These are phyloP conservation scores for Raphicerus campestris DNA, from an alignment of 2,113 vertebrate genomes.

Conservation along the genomic window DNA sequence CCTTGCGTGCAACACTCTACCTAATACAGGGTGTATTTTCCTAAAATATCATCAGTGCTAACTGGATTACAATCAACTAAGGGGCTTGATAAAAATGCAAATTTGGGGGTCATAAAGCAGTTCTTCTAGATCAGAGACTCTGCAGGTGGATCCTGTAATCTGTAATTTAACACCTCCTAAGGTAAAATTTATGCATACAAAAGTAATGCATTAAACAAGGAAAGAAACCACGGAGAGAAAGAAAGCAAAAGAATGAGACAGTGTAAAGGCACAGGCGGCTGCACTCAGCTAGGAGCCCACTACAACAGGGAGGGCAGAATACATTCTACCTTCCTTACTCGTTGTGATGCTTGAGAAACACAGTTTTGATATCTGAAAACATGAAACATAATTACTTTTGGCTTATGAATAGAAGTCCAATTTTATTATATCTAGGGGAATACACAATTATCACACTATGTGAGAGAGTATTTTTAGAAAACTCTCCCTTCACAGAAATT, in stretches of 20 bases:
- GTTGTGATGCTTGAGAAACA: background rate
- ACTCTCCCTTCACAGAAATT: background rate
- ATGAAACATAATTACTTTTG: background rate
- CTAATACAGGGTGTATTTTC: background rate
- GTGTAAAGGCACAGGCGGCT: background rate
- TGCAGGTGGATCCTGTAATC: background rate
- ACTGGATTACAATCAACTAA: background rate
- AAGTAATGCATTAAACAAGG: background rate
- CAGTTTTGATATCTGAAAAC: background rate
- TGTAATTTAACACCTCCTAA: background rate
- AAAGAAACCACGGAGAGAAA: fast-evolving
- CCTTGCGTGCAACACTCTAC: background rate
- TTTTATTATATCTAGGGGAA: background rate
- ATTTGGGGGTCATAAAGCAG: background rate
- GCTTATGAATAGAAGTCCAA: background rate
- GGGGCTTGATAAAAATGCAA: background rate
- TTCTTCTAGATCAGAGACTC: background rate
- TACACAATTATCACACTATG: background rate
- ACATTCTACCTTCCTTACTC: background rate
- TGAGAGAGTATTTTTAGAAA: background rate
- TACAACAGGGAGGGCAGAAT: background rate
- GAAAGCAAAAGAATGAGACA: fast-evolving
- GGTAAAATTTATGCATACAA: background rate
- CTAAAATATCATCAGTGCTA: background rate
- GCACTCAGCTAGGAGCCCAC: background rate